Evolutionary conservation across 2,797 vertebrate genomes (phyloP).

Genomic region (Fistularia commersonii): DNA sequence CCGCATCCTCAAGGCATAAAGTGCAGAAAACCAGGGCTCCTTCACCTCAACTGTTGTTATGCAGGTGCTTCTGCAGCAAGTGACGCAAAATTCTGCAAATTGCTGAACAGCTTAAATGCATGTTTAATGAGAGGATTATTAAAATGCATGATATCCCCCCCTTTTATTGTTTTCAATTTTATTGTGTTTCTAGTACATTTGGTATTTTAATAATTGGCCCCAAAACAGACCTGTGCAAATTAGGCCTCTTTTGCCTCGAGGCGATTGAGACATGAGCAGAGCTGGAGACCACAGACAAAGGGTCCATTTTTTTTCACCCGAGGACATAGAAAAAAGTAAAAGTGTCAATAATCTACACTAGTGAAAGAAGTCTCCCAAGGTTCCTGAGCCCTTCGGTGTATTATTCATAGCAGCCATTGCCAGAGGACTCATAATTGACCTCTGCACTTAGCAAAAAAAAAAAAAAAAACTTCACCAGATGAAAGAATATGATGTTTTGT

Average conservation of each 20-base stretch:
- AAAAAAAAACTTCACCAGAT: conserved; percentile 70
- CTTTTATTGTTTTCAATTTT: conserved; percentile 70
- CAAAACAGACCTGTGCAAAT: conserved; percentile 77
- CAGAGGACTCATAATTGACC: conserved; percentile 80
- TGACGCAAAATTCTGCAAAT: conserved; percentile 38
- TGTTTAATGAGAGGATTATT: conserved; percentile 63
- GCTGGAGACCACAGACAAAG: conserved; percentile 74
- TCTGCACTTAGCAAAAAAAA: conserved; percentile 67
- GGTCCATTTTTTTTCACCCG: conserved; percentile 66
- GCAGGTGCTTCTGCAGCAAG: conserved; percentile 3
- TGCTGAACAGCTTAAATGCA: conserved; percentile 55
- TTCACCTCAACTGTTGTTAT: too few species aligned
- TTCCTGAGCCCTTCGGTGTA: conserved; percentile 65
- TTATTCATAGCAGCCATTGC: conserved; percentile 74
- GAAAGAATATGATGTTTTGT: conserved; percentile 78
- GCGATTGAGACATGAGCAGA: conserved; percentile 65
- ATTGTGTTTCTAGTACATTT: conserved; percentile 75
- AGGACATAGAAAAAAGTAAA: conserved; percentile 55
- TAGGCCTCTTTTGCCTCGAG: conserved; percentile 73
- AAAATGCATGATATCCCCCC: conserved; percentile 57
- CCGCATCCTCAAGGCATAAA: too few species aligned
- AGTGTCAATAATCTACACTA: conserved; percentile 78
- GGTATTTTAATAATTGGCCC: conserved; percentile 80
- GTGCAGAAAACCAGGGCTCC: too few species aligned
- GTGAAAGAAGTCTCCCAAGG: conserved; percentile 73